phyloP scores from a whole-genome alignment of 2,888 invertebrate genomes.

The Meghimatium bilineatum region DNA sequence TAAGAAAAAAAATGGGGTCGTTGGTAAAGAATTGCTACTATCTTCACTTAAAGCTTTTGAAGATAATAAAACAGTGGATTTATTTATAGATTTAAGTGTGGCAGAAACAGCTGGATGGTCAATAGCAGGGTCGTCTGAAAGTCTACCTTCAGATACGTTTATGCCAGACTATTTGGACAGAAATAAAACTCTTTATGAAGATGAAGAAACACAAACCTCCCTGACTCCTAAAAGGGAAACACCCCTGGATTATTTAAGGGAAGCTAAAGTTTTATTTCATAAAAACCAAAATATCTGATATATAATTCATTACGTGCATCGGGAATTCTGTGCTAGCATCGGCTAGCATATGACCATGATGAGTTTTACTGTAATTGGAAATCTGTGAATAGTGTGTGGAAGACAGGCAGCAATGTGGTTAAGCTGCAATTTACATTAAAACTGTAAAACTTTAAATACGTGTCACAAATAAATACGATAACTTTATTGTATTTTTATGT shows the following conservation, averaged over 20 bases:
- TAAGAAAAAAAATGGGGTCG: slow-evolving; percentile 20
- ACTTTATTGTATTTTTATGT: too few species aligned
- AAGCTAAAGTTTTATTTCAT: not conserved
- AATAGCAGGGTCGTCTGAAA: slow-evolving; percentile 61
- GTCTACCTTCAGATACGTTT: slow-evolving; percentile 45
- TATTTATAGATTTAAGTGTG: slow-evolving; percentile 66
- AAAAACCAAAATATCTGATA: not conserved
- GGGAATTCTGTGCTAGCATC: too few species aligned
- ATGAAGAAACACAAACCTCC: not conserved
- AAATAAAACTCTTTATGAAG: slow-evolving; percentile 28
- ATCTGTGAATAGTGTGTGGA: too few species aligned
- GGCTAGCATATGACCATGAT: too few species aligned
- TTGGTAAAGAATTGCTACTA: not conserved
- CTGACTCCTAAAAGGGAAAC: not conserved
- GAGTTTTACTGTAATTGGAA: too few species aligned
- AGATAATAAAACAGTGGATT: slow-evolving; percentile 64
- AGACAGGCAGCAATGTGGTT: too few species aligned
- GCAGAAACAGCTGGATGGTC: slow-evolving; percentile 60
- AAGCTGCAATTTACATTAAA: too few species aligned
- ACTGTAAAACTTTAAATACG: too few species aligned
- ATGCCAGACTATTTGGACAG: slow-evolving; percentile 53
- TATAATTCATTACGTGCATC: not conserved
- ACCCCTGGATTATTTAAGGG: slow-evolving; percentile 1
- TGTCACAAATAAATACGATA: too few species aligned
- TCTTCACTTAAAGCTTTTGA: slow-evolving; percentile 25